Conservation (phyloP, 2,797 vertebrate species). For the Alcedo quadribrachys region DNA sequence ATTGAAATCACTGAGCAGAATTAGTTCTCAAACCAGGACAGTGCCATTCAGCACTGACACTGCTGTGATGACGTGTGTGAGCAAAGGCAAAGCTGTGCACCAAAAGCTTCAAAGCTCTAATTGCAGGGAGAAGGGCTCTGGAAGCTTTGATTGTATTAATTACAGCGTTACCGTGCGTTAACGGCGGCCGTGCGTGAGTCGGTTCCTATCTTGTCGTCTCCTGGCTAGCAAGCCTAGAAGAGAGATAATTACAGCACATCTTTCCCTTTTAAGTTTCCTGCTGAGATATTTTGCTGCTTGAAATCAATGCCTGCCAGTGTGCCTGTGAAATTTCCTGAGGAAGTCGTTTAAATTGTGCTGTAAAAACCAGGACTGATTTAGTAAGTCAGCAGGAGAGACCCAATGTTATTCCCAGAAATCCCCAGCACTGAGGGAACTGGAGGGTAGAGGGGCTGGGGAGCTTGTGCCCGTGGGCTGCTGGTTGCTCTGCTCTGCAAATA, state of each 20-base stretch:
- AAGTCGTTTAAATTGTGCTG: conserved; percentile 66
- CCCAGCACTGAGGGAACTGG: background rate
- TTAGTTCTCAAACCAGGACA: no score
- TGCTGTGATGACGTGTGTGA: fast-evolving
- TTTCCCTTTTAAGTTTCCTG: conserved; percentile 69
- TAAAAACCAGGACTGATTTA: conserved; percentile 58
- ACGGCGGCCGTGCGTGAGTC: background rate
- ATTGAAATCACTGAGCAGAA: no score
- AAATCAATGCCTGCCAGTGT: conserved; percentile 67
- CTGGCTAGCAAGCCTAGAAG: background rate
- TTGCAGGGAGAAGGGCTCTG: background rate
- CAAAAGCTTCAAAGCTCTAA: background rate
- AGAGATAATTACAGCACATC: conserved; percentile 67
- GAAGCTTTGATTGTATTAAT: conserved; percentile 35
- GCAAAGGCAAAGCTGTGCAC: background rate
- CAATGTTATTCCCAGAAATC: conserved; percentile 41
- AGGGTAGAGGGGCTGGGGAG: background rate
- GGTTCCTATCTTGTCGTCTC: conserved; percentile 6
- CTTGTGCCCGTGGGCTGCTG: background rate
- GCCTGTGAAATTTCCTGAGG: conserved; percentile 75
- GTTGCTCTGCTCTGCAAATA: background rate
- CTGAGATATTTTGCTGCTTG: conserved; percentile 67
- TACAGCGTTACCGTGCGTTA: background rate
- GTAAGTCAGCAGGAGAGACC: conserved; percentile 37
- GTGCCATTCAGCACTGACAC: background rate